Percentiles rank a stretch among this genome's conserved stretches.
Evolutionary conservation across 2,113 vertebrate genomes (phyloP).

Genomic region (Melierax canorus): DNA sequence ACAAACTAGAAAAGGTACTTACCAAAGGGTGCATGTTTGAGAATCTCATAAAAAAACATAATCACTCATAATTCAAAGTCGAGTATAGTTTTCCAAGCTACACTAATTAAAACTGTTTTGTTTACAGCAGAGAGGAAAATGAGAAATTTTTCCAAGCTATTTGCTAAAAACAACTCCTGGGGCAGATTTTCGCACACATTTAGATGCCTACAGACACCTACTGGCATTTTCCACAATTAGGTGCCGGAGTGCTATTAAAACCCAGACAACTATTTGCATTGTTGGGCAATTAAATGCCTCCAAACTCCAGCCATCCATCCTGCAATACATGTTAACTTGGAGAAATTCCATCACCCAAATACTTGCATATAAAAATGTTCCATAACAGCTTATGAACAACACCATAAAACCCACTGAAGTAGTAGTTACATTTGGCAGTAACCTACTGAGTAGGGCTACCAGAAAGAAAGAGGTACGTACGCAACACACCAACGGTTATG

Average conservation of each 20-base stretch:
- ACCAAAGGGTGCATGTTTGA: neutral
- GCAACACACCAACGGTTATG: neutral
- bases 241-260: neutral
- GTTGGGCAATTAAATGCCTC: neutral
- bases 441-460: neutral
- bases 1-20: neutral
- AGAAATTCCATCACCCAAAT: neutral
- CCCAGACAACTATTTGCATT: neutral
- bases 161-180: neutral
- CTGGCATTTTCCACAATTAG: neutral
- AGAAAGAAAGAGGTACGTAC: neutral
- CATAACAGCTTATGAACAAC: neutral
- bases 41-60: neutral
- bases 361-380: neutral
- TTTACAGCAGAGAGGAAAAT: neutral
- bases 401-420: neutral
- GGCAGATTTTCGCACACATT: neutral
- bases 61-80: neutral
- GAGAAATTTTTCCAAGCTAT: neutral
- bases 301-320: neutral
- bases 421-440: neutral
- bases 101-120: neutral
- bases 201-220: neutral
- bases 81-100: neutral
- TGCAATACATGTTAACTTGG: neutral